These are phyloP conservation scores for Galerucella calmariensis DNA, from an alignment of 2,888 invertebrate species.

Conservation along the genomic window DNA sequence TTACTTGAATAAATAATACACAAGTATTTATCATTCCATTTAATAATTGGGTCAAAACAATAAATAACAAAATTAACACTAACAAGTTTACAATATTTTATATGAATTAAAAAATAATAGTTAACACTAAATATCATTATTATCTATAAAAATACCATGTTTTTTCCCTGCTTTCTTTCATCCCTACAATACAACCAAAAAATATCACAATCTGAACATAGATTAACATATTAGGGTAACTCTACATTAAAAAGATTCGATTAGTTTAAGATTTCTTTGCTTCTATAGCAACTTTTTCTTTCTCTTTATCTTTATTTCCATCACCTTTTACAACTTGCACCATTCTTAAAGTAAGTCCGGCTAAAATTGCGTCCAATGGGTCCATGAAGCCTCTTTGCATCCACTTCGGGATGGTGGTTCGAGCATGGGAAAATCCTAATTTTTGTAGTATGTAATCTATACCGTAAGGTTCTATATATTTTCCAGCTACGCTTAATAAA, in stretches of 20 bases:
- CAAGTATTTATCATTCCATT: not conserved
- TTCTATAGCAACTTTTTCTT: constrained; percentile 39
- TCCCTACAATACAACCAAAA: constrained; percentile 15
- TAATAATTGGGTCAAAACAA: constrained; percentile 17
- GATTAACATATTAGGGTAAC: constrained; percentile 19
- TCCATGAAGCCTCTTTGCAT: constrained; percentile 98
- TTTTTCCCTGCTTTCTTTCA: not conserved
- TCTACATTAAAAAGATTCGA: not conserved
- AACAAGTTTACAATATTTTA: not conserved
- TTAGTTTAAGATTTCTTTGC: constrained; percentile 27
- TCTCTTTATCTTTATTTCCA: constrained; percentile 55
- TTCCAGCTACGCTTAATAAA: constrained; percentile 73
- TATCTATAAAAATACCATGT: constrained; percentile 1
- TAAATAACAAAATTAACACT: constrained; percentile 25
- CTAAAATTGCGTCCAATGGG: constrained; percentile 92
- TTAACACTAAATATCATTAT: constrained; percentile 7
- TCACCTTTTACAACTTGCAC: constrained; percentile 66
- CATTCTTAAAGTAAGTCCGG: constrained; percentile 80
- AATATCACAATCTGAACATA: constrained; percentile 25
- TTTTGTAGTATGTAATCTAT: constrained; percentile 98
- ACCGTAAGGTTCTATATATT: constrained; percentile 97
- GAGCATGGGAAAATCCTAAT: constrained; percentile 95
- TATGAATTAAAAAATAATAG: constrained; percentile 12
- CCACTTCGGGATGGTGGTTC: constrained; percentile 99
- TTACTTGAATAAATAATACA: too few species aligned